A percentile compares a stretch with the other conserved stretches of the same genome.
phyloP scores from a whole-genome alignment of 2,797 vertebrate genomes.

The Chiloscyllium punctatum region DNA sequence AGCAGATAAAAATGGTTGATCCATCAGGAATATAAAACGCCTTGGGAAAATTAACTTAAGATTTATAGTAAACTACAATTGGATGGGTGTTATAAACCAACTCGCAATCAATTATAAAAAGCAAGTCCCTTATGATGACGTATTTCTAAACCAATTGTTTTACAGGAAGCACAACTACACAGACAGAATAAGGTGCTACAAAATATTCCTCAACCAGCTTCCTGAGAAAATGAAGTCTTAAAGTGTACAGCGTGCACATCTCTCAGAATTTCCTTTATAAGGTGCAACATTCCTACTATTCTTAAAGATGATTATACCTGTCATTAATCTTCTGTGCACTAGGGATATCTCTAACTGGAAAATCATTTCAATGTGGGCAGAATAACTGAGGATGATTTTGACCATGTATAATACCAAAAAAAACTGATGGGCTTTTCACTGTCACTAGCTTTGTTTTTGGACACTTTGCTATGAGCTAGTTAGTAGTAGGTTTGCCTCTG shows the following conservation, averaged over 20 bases:
- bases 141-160: background rate
- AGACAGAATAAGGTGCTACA: background rate
- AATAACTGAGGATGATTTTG: background rate
- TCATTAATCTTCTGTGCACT: background rate
- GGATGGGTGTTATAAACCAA: background rate
- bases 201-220: background rate
- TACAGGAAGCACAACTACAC: background rate
- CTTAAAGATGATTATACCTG: background rate
- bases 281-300: background rate
- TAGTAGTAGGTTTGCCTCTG: no score
- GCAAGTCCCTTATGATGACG: no score
- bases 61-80: background rate
- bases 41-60: background rate
- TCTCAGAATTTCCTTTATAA: background rate
- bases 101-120: no score
- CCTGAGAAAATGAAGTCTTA: background rate
- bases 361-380: background rate
- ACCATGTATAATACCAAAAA: background rate
- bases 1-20: background rate
- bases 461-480: background rate
- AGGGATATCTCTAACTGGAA: background rate
- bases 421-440: no score
- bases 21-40: background rate
- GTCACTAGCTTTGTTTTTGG: background rate
- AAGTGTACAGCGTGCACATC: background rate